Conservation (phyloP, 2,888 invertebrate species). For the Stictocephala bisonia region DNA sequence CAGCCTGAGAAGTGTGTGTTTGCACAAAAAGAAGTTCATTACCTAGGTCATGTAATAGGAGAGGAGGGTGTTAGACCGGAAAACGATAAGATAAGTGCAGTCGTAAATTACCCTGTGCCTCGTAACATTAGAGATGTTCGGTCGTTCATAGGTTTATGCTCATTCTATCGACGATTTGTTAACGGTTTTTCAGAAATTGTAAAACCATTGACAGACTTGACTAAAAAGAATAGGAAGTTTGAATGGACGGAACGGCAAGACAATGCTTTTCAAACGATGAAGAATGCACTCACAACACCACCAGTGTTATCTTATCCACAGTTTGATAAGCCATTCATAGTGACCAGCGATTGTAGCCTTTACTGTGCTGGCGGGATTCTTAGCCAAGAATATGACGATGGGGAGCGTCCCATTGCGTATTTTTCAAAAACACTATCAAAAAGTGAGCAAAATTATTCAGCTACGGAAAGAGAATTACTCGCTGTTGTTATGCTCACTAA, state of each 20-base stretch:
- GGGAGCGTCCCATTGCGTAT: conserved; percentile 38
- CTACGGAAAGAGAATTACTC: conserved; percentile 29
- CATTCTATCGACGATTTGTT: conserved; percentile 31
- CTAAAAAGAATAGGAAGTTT: conserved; percentile 1
- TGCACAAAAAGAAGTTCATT: background rate
- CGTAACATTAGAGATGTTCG: conserved; percentile 25
- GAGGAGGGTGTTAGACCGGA: background rate
- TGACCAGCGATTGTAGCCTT: conserved; percentile 44
- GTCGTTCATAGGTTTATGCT: conserved; percentile 19
- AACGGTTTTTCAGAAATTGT: conserved; percentile 19
- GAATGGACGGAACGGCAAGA: conserved; percentile 42
- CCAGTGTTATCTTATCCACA: conserved; percentile 53
- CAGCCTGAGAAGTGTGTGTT: background rate
- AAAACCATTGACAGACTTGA: conserved; percentile 19
- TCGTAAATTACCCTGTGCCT: background rate
- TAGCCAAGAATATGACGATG: conserved; percentile 28
- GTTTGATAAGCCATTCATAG: conserved; percentile 43
- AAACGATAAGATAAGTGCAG: background rate
- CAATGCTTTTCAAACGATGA: conserved; percentile 47
- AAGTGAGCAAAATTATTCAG: conserved; percentile 39
- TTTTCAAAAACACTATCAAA: conserved; percentile 13
- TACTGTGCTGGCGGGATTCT: conserved; percentile 29
- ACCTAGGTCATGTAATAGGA: conserved; percentile 18
- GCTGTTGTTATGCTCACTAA: conserved; percentile 25
- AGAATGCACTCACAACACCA: conserved; percentile 38